Evolutionary conservation across 1,140 invertebrate species (phyloP).

Genomic region (Euura saliciscinereae): DNA sequence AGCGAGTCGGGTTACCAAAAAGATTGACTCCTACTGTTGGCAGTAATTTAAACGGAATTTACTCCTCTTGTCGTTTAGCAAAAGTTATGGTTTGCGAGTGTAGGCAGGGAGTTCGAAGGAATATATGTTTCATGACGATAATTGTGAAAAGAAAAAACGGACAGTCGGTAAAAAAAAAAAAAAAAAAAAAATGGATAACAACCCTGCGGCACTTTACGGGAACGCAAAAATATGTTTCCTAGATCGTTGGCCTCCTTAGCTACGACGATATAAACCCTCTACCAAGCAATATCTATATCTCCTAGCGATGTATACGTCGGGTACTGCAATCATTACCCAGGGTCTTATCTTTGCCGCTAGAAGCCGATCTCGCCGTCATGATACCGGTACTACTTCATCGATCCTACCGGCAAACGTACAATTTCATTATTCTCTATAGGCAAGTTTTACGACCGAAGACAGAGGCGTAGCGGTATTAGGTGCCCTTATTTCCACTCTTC

Average conservation of each 20-base stretch:
- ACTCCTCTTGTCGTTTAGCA: too few species aligned
- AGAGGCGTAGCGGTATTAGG: not conserved
- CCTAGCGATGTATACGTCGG: not conserved
- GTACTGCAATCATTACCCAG: not conserved
- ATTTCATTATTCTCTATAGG: not conserved
- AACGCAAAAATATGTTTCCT: not conserved
- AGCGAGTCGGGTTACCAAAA: too few species aligned
- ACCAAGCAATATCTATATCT: not conserved
- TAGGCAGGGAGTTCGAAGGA: too few species aligned
- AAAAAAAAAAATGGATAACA: not conserved
- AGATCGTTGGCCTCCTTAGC: constrained; percentile 3
- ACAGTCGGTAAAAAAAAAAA: not conserved
- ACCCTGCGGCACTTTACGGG: not conserved
- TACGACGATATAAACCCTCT: not conserved
- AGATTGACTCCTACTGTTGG: too few species aligned
- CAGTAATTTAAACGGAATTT: too few species aligned
- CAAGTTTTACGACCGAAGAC: not conserved
- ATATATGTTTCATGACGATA: too few species aligned
- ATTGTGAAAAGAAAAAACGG: too few species aligned
- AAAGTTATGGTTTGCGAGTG: too few species aligned
- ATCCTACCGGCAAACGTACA: not conserved
- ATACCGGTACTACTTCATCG: not conserved
- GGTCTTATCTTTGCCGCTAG: not conserved
- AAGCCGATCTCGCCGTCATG: not conserved
- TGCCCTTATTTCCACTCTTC: constrained; percentile 1